phyloP scores from a whole-genome alignment of 2,113 vertebrate genomes.

The Alces alces region DNA sequence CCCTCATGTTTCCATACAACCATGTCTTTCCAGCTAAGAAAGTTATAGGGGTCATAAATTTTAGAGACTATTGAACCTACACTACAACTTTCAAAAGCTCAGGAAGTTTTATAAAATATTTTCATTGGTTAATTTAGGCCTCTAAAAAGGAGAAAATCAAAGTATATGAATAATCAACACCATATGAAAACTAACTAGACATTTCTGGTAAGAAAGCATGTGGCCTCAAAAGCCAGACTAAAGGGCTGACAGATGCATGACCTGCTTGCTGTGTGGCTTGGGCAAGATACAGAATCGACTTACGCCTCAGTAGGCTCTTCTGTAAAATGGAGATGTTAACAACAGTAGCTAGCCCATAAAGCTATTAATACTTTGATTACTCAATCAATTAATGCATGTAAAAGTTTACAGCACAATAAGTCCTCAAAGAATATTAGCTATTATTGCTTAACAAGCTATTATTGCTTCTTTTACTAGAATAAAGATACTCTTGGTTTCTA shows the following conservation, averaged over 20 bases:
- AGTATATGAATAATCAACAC: neutral
- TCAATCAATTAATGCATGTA: neutral
- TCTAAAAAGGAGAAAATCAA: neutral
- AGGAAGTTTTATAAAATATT: neutral
- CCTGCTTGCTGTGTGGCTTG: neutral
- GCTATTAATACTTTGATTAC: neutral
- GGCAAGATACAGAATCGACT: neutral
- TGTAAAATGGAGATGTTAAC: constrained; percentile 15
- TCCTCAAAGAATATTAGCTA: neutral
- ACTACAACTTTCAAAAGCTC: neutral
- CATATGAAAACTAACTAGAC: neutral
- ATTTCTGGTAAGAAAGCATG: neutral
- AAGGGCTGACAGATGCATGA: neutral
- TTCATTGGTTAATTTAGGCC: neutral
- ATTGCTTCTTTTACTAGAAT: neutral
- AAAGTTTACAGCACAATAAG: neutral
- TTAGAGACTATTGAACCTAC: neutral
- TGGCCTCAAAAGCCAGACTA: neutral
- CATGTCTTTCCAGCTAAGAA: neutral
- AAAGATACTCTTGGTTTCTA: neutral
- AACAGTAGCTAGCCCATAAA: neutral
- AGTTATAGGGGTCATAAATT: neutral
- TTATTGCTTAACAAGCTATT: neutral
- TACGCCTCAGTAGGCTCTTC: neutral
- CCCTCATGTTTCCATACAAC: neutral